Evolutionary conservation across 2,797 vertebrate species (phyloP), one percentile per base, ranked within the genome.

Genomic region (Schizothorax lantsangensis): DNA sequence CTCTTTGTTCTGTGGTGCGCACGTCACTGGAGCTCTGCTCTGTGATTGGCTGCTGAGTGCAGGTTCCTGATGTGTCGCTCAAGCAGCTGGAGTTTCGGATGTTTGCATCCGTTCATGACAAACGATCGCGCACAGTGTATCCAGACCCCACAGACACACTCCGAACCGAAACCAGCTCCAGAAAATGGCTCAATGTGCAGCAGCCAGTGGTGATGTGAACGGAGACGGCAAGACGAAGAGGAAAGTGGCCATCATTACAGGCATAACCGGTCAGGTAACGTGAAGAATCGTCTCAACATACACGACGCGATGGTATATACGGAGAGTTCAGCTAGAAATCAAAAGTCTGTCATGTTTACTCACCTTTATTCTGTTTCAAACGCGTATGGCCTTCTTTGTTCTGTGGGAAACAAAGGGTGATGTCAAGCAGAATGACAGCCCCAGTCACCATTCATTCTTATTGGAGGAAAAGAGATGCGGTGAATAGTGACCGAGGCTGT

Each of bases 261-360:
- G 96, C 89, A 96, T 96, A 92, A 96, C 95, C 40, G 96, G 95
- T 23, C 96, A 96, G 96, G 96, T 96, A 94, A 90, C 66, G 30
- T 72, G 8, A 30, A n/a, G 10, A 47, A 23, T 69, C n/a, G 11
- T 7, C 23, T 43, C 47, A 57, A 14, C 17, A 57, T 49, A 26
- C 30, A 38, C 64, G 15, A 73, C 6, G 23, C 21, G 45, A 33
- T 30, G 36, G 26, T 11, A 5, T 12, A 15, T n/a, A 36, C 57
- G 19, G 26, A 47, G 5, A 33, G 3, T 23, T 33, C 2, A 30
- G 36, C 26, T 3, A 59, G 40, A 43, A 71, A 47, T 26, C 2
- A 1, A 47, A 11, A 77, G 1, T 36, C 0, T 77, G 30, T 77
- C 49, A 15, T 64, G 30, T 80, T 66, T 66, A 14, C 8, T 66